Evolutionary conservation across 2,888 invertebrate genomes (phyloP).

Genomic region (Drosophila suboccidentalis): DNA sequence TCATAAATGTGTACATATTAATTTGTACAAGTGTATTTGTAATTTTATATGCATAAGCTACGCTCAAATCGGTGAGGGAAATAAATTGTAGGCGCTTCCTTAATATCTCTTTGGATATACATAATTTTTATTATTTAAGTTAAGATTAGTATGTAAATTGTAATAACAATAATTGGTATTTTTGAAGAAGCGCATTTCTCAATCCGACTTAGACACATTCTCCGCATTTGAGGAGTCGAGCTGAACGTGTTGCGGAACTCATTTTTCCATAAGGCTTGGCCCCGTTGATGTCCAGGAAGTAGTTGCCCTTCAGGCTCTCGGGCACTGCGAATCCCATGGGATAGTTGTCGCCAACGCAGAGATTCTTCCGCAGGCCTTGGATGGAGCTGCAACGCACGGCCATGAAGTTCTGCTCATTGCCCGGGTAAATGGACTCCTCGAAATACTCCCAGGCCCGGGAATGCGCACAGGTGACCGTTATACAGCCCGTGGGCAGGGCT

Average conservation of each 20-base stretch:
- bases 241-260: conserved; percentile 26
- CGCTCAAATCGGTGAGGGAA: neutral
- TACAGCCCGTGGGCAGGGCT: conserved; percentile 81
- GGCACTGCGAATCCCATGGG: conserved; percentile 84
- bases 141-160: conserved; percentile 10
- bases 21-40: neutral
- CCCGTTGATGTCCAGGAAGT: conserved; percentile 81
- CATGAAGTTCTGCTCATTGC: conserved; percentile 84
- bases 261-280: conserved; percentile 75
- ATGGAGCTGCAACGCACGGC: conserved; percentile 82
- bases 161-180: neutral
- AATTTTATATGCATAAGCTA: neutral
- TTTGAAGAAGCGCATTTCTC: neutral
- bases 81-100: neutral
- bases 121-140: conserved; percentile 11
- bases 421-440: conserved; percentile 83
- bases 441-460: conserved; percentile 82
- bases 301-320: conserved; percentile 79
- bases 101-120: neutral
- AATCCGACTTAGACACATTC: conserved; percentile 15
- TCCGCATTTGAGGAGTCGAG: conserved; percentile 45
- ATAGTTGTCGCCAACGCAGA: conserved; percentile 70
- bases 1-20: neutral
- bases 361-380: conserved; percentile 63
- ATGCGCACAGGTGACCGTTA: conserved; percentile 81